Conservation (phyloP, 1,140 invertebrate species). For the Drosophila pandora region DNA sequence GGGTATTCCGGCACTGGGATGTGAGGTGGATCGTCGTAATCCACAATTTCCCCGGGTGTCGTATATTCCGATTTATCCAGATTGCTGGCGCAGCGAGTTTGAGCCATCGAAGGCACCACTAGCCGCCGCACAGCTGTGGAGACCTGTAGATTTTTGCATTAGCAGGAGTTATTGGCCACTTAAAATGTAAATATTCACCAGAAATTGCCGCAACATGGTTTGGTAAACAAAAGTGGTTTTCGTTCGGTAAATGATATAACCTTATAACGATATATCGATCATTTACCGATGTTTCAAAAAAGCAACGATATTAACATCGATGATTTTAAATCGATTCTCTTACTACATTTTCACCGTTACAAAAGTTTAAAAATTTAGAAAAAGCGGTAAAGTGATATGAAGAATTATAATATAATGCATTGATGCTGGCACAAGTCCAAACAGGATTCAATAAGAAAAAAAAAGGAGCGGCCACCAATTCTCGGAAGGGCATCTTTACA, state of each 20-base stretch:
- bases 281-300: too few species aligned
- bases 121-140: slow-evolving; percentile 17
- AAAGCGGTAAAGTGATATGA: too few species aligned
- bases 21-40: slow-evolving; percentile 67
- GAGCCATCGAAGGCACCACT: slow-evolving; percentile 4
- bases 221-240: slow-evolving; percentile 5
- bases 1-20: slow-evolving; percentile 70
- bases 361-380: too few species aligned
- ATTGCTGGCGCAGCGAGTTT: slow-evolving; percentile 27
- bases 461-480: too few species aligned
- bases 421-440: too few species aligned
- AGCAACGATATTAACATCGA: too few species aligned
- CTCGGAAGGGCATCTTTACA: too few species aligned
- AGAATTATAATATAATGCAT: too few species aligned
- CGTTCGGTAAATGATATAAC: slow-evolving; percentile 12
- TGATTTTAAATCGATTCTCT: too few species aligned
- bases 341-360: too few species aligned
- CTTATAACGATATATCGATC: too few species aligned
- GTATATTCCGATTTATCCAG: slow-evolving; percentile 35
- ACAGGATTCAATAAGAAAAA: too few species aligned
- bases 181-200: slow-evolving; percentile 19
- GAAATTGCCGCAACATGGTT: slow-evolving; percentile 53
- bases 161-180: background rate
- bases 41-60: slow-evolving; percentile 53
- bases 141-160: slow-evolving; percentile 5